Base-by-base conservation (phyloP, 2,888 invertebrate genomes). In the Scaptodrosophila latifasciaeformis region DNA sequence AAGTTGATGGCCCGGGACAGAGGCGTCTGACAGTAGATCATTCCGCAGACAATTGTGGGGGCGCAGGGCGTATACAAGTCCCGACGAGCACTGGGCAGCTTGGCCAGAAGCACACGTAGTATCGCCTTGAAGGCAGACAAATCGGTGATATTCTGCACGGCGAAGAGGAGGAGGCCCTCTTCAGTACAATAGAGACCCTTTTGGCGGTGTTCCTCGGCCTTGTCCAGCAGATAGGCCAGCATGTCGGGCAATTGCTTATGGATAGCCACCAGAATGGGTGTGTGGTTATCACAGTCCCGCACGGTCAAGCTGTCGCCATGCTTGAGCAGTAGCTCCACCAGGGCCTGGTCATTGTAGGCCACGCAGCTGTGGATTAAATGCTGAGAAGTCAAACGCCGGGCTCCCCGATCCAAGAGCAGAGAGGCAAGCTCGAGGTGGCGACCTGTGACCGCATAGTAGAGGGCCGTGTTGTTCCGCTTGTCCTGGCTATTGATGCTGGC, bases 211-310 rank as follows among this genome's bases (percentile, higher is more conserved):
- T 65, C 51, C 2, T 58, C 52, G 0, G 80, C 79, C 21, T 65
- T 88, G 13, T 86, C 82, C 46, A 93, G 76, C 51, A 93, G 86
- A 30, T 89, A 84, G 65, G 88, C 88, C 7, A 91, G 89, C 61
- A 92, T 87, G 12, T 87, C 83, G 1, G 88, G 86, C 67, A 89
- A 88, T 69, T 90, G 90, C 64, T 89, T 89, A 88, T 90, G 91
- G 15, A 93, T 92, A 7, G 93, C 92, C 82, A 91, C 89, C 84
- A 91, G 90, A 34, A 93, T 86, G 3, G 93, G 91, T 0, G 93
- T 92, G 59, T 90, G 90, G 1, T 92, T 91, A 87, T 82, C 66
- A 19, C 66, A 60, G 54, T 83, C 76, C 0, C 82, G 67, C 1
- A 84, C 71, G 47, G 77, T 81, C 9, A 84, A 63, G 56, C 78